Evolutionary conservation across 2,113 vertebrate genomes (phyloP), one percentile per base, ranked within the genome.

Genomic region (Pheucticus melanocephalus): DNA sequence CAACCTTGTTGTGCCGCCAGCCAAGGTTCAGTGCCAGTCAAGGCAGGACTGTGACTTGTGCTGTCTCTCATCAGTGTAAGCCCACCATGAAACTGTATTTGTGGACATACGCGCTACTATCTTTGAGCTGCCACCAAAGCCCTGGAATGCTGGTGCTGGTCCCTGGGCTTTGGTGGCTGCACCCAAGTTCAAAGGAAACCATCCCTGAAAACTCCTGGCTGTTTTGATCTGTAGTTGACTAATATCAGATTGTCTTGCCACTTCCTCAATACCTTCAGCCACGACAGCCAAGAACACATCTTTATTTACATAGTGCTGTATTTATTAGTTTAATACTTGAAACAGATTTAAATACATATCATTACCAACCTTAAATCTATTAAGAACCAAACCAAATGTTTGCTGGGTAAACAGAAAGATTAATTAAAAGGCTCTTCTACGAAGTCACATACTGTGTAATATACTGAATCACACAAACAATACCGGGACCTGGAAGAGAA

Each of bases 41-140:
- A 69, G 53, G 48, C 35, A 51, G 54, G 51, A 18, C 28, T 53
- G 51, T 30, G 28, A 65, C 37, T n/a, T 33, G 30, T 28, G 54
- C 14, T 33, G 12, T 19, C 57, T 57, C n/a, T 2, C 2, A 54
- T 15, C 5, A 56, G 20, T 28, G 71, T 16, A 56, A 73, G 31
- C 19, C n/a, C 6, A 1, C 12, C 20, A 14, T 6, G 16, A 70
- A 91, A 30, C 17, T 31, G 3, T 15, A 44, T 30, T 61, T 75
- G 22, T 37, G 73, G 28, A 33, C 2, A 1, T 1, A 5, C 7
- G 5, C 11, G 30, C 35, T 35, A 23, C 33, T 28, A 33, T 30
- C 35, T 83, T 30, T 30, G 45, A 5, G 6, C 16, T 61, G 40
- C 47, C 77, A 56, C 42, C 12, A 35, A 68, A 68, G 44, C 42